Conservation (phyloP, 1,140 invertebrate genomes). For the Diplogasteroides magnus region DNA sequence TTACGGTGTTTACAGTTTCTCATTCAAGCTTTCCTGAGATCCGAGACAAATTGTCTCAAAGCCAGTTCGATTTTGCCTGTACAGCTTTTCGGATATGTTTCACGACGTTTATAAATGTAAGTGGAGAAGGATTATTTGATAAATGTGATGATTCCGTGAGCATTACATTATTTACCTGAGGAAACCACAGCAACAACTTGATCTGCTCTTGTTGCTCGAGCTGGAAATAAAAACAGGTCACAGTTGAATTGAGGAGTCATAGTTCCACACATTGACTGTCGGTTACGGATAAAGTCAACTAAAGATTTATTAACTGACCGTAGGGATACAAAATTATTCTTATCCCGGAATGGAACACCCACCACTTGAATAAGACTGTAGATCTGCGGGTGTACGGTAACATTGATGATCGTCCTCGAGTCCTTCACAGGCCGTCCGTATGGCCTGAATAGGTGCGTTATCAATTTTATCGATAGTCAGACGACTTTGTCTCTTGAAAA, state of each 20-base stretch:
- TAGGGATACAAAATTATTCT: neutral
- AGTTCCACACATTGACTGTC: neutral
- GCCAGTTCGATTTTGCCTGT: no score
- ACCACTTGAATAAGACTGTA: conserved; percentile 25
- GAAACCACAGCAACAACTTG: conserved; percentile 29
- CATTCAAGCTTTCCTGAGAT: no score
- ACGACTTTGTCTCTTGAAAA: no score
- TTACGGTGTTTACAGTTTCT: no score
- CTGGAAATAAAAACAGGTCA: no score
- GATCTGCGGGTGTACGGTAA: conserved; percentile 27
- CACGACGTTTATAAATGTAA: neutral
- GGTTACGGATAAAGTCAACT: neutral
- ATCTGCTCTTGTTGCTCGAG: conserved; percentile 28
- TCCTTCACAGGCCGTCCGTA: conserved; percentile 5
- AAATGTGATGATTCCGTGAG: no score
- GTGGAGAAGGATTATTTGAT: no score
- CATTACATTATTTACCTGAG: no score
- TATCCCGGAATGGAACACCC: conserved; percentile 1
- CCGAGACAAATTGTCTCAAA: no score
- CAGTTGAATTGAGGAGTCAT: neutral
- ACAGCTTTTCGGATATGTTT: no score
- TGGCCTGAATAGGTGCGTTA: no score
- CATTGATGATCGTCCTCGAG: conserved; percentile 11
- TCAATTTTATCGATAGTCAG: no score
- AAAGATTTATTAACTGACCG: neutral